Percentiles rank a stretch among this genome's conserved stretches.
Evolutionary conservation across 2,888 invertebrate species (phyloP).

Genomic region (Idaea straminata): DNA sequence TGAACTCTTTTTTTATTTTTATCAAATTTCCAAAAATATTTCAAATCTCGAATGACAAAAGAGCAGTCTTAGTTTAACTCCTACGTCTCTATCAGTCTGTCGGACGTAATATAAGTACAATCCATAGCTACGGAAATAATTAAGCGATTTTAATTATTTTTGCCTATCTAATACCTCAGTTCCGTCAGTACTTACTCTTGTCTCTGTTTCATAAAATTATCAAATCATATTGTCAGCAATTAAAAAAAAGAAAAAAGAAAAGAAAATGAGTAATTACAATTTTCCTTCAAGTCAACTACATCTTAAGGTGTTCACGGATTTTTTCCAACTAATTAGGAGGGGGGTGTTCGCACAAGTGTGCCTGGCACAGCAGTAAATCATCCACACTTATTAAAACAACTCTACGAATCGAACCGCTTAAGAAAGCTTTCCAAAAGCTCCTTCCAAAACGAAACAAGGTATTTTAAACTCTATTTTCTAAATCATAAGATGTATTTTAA

Average conservation of each 20-base stretch:
- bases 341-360: conserved; percentile 55
- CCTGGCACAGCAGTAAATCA: conserved; percentile 74
- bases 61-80: too few species aligned
- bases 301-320: conserved; percentile 49
- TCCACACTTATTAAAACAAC: conserved; percentile 75
- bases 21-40: too few species aligned
- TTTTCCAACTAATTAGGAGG: conserved; percentile 71
- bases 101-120: too few species aligned
- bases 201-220: too few species aligned
- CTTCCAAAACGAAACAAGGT: conserved; percentile 23
- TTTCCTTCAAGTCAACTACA: conserved; percentile 36
- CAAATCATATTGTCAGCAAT: too few species aligned
- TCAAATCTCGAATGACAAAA: too few species aligned
- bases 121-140: too few species aligned
- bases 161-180: too few species aligned
- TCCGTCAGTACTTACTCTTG: too few species aligned
- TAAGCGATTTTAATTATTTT: too few species aligned
- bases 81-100: too few species aligned
- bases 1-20: too few species aligned
- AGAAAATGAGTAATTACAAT: conserved; percentile 26
- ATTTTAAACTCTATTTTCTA: conserved; percentile 19
- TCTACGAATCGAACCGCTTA: conserved; percentile 69
- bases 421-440: conserved; percentile 50
- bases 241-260: background rate
- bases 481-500: conserved; percentile 21